These are phyloP conservation scores for Pogoniulus pusillus DNA, from an alignment of 2,797 vertebrate genomes.

Conservation along the genomic window DNA sequence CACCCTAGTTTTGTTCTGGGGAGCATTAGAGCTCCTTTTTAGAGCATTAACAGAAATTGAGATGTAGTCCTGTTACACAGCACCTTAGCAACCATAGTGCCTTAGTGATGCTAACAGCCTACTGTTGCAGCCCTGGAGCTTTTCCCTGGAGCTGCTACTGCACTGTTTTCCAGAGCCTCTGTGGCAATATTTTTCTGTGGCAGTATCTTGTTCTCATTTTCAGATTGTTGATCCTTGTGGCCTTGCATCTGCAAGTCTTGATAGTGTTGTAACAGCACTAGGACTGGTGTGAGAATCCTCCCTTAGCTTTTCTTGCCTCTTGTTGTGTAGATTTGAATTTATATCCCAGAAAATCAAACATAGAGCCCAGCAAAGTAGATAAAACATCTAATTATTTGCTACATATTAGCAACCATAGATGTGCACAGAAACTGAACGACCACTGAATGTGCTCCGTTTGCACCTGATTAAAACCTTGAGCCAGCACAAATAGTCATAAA, in stretches of 20 bases:
- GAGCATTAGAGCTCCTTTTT: background rate
- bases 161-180: background rate
- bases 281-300: background rate
- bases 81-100: background rate
- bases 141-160: background rate
- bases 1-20: background rate
- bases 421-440: background rate
- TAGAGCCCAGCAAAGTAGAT: background rate
- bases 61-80: background rate
- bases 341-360: background rate
- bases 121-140: background rate
- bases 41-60: background rate
- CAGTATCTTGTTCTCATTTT: background rate
- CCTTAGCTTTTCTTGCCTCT: background rate
- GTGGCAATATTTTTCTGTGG: background rate
- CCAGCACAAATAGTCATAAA: background rate
- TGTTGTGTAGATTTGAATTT: background rate
- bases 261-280: background rate
- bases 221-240: background rate
- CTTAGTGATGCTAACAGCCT: background rate
- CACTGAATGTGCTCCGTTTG: background rate
- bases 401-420: background rate
- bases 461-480: background rate
- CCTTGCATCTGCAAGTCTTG: conserved; percentile 24
- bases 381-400: background rate